Percentiles rank a stretch among this genome's conserved stretches.
Conservation (phyloP, 2,113 vertebrate species). For the Mandrillus leucophaeus region DNA sequence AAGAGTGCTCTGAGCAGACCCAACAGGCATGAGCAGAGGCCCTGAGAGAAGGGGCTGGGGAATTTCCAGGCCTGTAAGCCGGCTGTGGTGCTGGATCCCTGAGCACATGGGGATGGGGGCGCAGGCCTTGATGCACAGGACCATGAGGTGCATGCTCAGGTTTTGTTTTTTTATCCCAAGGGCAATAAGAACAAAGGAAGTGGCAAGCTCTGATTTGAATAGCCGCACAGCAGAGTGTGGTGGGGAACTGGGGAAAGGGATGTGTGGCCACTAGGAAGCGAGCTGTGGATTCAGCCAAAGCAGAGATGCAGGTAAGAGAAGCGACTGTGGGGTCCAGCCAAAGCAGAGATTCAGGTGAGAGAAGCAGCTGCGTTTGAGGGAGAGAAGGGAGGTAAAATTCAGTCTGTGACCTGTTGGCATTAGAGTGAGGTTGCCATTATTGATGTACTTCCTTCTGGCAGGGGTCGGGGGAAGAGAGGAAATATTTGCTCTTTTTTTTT, state of each 20-base stretch:
- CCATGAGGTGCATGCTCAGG: too few relatives aligned
- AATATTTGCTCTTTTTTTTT: background rate
- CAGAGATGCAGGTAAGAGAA: too few relatives aligned
- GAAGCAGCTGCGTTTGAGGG: background rate
- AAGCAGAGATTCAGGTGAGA: too few relatives aligned
- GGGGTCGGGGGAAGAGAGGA: background rate
- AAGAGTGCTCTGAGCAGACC: background rate
- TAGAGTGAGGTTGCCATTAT: background rate
- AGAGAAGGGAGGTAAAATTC: background rate
- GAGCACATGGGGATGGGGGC: accelerated
- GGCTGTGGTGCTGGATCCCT: background rate
- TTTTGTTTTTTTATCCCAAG: background rate
- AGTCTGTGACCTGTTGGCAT: background rate
- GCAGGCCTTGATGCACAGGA: too few relatives aligned
- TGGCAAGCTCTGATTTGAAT: background rate
- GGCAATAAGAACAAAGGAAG: background rate
- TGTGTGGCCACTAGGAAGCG: accelerated
- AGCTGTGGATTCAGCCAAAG: too few relatives aligned
- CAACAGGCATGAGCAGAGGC: background rate
- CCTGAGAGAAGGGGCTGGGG: background rate
- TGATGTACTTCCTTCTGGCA: background rate
- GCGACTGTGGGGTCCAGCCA: too few relatives aligned
- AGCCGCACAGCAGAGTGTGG: background rate
- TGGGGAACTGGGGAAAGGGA: background rate
- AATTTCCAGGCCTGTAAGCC: background rate